Evolutionary conservation across 2,888 invertebrate genomes (phyloP).

Genomic region (Spatulosminthurus flaviceps): DNA sequence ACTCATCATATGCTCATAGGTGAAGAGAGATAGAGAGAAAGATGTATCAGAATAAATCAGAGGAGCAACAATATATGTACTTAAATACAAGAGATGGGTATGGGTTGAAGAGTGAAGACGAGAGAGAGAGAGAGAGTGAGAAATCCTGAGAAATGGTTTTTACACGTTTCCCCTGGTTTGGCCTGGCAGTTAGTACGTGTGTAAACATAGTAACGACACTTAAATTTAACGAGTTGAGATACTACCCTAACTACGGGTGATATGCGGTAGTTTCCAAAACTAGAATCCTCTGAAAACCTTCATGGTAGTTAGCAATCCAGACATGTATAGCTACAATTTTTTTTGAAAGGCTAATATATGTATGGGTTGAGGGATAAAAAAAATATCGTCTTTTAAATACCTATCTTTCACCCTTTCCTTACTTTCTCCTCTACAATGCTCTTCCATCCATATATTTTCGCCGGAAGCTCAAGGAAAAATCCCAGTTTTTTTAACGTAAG

Average conservation of each 20-base stretch:
- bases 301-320: neutral
- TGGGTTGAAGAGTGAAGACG: neutral
- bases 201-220: conserved; percentile 59
- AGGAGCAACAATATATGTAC: neutral
- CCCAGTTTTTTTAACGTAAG: conserved; percentile 44
- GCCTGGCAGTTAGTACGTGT: conserved; percentile 57
- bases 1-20: conserved; percentile 45
- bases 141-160: conserved; percentile 46
- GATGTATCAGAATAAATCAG: conserved; percentile 46
- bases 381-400: no score
- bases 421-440: neutral
- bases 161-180: conserved; percentile 41
- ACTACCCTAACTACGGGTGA: conserved; percentile 26
- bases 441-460: neutral
- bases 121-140: neutral
- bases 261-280: neutral
- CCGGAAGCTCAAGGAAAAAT: conserved; percentile 35
- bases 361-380: no score
- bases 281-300: neutral
- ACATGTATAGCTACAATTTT: neutral
- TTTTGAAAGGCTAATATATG: no score
- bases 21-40: conserved; percentile 14
- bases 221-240: conserved; percentile 58
- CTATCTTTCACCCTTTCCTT: neutral
- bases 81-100: neutral